These are phyloP conservation scores for Ciconia maguari DNA, from an alignment of 2,113 vertebrate genomes.

Conservation along the genomic window DNA sequence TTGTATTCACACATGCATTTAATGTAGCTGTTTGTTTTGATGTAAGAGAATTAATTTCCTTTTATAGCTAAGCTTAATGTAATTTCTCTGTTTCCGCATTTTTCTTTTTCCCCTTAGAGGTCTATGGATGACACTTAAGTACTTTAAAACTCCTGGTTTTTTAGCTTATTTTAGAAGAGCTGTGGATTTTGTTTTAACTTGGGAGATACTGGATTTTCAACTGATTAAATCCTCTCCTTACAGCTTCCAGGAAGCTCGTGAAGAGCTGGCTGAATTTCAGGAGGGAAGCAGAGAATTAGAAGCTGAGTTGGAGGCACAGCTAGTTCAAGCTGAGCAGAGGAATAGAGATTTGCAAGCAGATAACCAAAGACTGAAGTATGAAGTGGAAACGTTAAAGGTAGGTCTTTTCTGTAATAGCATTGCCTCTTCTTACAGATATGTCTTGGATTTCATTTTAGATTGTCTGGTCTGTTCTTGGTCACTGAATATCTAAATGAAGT, in stretches of 20 bases:
- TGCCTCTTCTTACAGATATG: neutral
- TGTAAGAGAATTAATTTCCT: neutral
- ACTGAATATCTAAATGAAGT: neutral
- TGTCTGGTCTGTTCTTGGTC: neutral
- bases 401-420: neutral
- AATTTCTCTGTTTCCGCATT: neutral
- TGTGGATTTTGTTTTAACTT: neutral
- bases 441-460: neutral
- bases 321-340: constrained; percentile 92
- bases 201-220: neutral
- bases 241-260: constrained; percentile 93
- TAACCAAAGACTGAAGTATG: constrained; percentile 93
- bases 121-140: neutral
- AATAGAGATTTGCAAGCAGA: constrained; percentile 92
- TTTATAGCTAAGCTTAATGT: neutral
- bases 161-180: neutral
- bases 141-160: neutral
- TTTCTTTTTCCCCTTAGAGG: neutral
- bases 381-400: constrained; percentile 92
- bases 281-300: constrained; percentile 97
- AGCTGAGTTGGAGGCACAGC: constrained; percentile 94
- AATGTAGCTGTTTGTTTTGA: neutral
- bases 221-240: neutral
- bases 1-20: neutral
- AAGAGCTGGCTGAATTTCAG: constrained; percentile 97